phyloP scores from a whole-genome alignment of 2,888 invertebrate genomes.

The Xanthia icteritia region DNA sequence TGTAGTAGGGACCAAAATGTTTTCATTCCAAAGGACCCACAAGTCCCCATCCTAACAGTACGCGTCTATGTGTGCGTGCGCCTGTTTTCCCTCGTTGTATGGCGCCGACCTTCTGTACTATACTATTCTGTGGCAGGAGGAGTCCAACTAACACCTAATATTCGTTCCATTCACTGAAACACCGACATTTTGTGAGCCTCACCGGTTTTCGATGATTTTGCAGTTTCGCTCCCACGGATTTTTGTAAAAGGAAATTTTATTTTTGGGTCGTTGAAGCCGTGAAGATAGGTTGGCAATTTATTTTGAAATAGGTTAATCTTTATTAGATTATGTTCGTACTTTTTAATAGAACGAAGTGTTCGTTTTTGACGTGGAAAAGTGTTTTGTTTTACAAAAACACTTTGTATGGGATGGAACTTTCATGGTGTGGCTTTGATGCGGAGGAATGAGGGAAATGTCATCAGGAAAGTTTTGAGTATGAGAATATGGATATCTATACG shows the following conservation, averaged over 20 bases:
- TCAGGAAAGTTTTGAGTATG: too few species aligned
- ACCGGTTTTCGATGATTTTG: slow-evolving; percentile 52
- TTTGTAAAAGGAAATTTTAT: slow-evolving; percentile 20
- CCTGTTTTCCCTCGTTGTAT: neutral
- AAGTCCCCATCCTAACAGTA: too few species aligned
- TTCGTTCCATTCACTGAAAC: slow-evolving; percentile 32
- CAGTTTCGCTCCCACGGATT: slow-evolving; percentile 41
- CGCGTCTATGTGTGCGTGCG: too few species aligned
- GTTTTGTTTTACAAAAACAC: too few species aligned
- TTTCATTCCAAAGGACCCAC: too few species aligned
- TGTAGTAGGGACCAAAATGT: too few species aligned
- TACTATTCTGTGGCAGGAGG: neutral
- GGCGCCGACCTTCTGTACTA: neutral
- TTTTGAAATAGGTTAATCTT: neutral
- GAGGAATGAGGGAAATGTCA: too few species aligned
- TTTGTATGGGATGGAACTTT: too few species aligned
- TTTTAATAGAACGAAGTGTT: neutral
- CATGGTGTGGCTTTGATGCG: too few species aligned
- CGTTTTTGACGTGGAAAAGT: too few species aligned
- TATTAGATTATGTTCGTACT: neutral
- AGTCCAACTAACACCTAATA: slow-evolving; percentile 45
- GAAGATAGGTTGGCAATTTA: neutral
- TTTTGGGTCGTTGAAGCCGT: neutral
- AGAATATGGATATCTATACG: too few species aligned
- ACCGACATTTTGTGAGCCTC: slow-evolving; percentile 39